Conservation (phyloP, 2,797 vertebrate species). For the Chelon labrosus region DNA sequence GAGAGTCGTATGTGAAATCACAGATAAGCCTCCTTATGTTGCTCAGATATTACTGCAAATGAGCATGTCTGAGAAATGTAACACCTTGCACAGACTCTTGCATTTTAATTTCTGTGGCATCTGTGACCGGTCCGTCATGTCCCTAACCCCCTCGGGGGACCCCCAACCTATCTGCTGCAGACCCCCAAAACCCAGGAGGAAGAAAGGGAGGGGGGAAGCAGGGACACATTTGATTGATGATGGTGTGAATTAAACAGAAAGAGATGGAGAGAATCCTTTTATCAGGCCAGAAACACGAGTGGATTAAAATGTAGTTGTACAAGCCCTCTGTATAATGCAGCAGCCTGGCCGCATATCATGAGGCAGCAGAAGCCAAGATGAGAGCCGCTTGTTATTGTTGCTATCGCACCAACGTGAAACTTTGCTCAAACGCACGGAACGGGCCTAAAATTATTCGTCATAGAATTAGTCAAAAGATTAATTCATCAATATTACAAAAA, state of each 20-base stretch:
- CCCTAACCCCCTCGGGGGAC: slow-evolving; percentile 81
- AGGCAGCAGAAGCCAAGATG: slow-evolving; percentile 78
- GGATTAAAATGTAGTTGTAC: slow-evolving; percentile 90
- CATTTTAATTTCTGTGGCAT: slow-evolving; percentile 87
- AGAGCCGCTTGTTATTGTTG: slow-evolving; percentile 71
- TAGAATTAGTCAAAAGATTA: slow-evolving; percentile 17
- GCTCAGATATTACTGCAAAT: slow-evolving; percentile 78
- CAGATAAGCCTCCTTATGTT: slow-evolving; percentile 80
- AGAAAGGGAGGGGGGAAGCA: slow-evolving; percentile 29
- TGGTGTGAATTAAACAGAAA: slow-evolving; percentile 87
- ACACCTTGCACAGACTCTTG: slow-evolving; percentile 83
- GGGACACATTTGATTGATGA: slow-evolving; percentile 88
- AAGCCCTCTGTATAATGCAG: slow-evolving; percentile 85
- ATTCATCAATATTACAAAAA: background rate
- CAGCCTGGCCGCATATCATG: slow-evolving; percentile 79
- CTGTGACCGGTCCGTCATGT: slow-evolving; percentile 84
- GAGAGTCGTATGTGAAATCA: slow-evolving; percentile 71
- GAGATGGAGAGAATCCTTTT: slow-evolving; percentile 89
- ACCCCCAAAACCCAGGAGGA: slow-evolving; percentile 77
- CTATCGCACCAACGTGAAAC: slow-evolving; percentile 55
- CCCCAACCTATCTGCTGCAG: slow-evolving; percentile 77
- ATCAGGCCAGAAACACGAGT: slow-evolving; percentile 86
- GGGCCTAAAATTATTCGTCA: slow-evolving; percentile 30
- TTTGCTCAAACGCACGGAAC: slow-evolving; percentile 61
- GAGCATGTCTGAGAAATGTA: slow-evolving; percentile 84